These are phyloP conservation scores for Linyphia triangularis DNA, from an alignment of 2,888 invertebrate species.

Conservation along the genomic window DNA sequence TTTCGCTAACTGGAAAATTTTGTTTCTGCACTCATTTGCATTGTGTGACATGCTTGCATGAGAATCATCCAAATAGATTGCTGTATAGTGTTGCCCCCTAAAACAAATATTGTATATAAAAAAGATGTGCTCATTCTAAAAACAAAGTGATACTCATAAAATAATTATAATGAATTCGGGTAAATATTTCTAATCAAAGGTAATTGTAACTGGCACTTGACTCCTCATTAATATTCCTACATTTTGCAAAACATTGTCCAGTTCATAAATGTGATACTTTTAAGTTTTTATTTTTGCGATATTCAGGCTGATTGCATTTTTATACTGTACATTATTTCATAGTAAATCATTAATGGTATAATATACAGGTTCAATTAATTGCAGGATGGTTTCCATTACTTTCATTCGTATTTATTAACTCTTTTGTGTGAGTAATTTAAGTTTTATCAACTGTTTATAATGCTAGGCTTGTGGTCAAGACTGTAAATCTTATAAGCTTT, in stretches of 20 bases:
- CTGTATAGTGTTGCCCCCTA: neutral
- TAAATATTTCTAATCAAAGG: neutral
- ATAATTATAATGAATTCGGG: neutral
- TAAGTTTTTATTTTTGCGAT: neutral
- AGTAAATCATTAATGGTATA: neutral
- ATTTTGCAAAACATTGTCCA: neutral
- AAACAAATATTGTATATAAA: neutral
- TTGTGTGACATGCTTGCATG: neutral
- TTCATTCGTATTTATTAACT: neutral
- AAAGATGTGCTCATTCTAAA: neutral
- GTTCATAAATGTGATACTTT: neutral
- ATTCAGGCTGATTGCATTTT: neutral
- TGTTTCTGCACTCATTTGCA: conserved; percentile 15
- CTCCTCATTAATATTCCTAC: neutral
- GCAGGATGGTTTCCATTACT: neutral
- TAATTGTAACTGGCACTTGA: neutral
- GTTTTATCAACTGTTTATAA: neutral
- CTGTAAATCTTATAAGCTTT: neutral
- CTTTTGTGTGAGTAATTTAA: neutral
- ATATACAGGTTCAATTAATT: neutral
- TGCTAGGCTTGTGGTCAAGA: neutral
- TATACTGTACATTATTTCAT: conserved; percentile 3
- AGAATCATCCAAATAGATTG: neutral
- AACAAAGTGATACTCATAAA: neutral
- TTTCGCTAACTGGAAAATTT: conserved; percentile 83